Conservation (phyloP, 2,888 invertebrate genomes). For the Plutella xylostella region DNA sequence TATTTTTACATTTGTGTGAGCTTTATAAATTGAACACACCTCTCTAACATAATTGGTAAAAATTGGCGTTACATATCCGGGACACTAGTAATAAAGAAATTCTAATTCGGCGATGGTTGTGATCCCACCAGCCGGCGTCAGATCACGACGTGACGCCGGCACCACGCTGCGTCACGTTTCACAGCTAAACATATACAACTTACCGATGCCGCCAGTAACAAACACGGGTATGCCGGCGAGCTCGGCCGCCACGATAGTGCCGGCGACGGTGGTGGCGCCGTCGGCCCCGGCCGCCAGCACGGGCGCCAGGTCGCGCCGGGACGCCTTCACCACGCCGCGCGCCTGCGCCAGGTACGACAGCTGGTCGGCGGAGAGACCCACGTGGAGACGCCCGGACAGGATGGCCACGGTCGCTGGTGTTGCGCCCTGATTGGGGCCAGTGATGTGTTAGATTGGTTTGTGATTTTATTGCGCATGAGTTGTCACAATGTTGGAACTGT, state of each 20-base stretch:
- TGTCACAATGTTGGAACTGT: too few relatives aligned
- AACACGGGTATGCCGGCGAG: slow-evolving; percentile 88
- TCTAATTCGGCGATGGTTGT: too few relatives aligned
- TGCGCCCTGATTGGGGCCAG: slow-evolving; percentile 73
- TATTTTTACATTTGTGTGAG: too few relatives aligned
- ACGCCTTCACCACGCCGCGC: slow-evolving; percentile 80
- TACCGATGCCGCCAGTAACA: slow-evolving; percentile 89
- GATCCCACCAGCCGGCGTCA: too few relatives aligned
- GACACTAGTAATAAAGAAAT: too few relatives aligned
- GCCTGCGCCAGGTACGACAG: slow-evolving; percentile 73
- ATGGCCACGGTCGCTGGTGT: slow-evolving; percentile 95
- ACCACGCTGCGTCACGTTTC: too few relatives aligned
- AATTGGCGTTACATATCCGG: too few relatives aligned
- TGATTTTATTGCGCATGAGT: too few relatives aligned
- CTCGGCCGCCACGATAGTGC: slow-evolving; percentile 89
- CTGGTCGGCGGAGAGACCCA: slow-evolving; percentile 78
- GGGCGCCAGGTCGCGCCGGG: slow-evolving; percentile 86
- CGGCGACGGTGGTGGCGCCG: slow-evolving; percentile 97
- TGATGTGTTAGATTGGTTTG: background rate
- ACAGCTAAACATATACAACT: too few relatives aligned
- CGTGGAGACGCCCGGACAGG: slow-evolving; percentile 82
- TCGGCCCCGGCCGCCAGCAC: slow-evolving; percentile 75
- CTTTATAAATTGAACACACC: too few relatives aligned
- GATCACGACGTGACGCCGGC: too few relatives aligned
- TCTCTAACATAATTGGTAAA: too few relatives aligned